A percentile compares a stretch with the other conserved stretches of the same genome.
Conservation (phyloP, 2,797 vertebrate genomes). For the Spizella passerina region DNA sequence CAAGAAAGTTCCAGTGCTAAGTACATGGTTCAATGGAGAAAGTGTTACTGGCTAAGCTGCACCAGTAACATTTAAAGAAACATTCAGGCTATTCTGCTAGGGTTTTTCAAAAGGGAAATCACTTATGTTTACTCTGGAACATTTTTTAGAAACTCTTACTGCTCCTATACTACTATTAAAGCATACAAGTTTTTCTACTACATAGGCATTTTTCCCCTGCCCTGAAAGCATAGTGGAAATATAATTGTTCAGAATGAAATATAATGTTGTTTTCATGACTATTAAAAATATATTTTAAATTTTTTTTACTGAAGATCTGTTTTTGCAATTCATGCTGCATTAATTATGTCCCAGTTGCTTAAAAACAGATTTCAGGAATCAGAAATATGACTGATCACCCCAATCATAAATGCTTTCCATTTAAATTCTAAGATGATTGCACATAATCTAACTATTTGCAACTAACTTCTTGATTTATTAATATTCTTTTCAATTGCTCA, state of each 20-base stretch:
- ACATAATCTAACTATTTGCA: not conserved
- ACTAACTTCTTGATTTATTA: not conserved
- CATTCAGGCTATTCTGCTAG: not conserved
- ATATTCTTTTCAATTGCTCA: not conserved
- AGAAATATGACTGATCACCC: not conserved
- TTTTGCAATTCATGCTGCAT: not conserved
- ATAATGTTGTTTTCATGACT: not conserved
- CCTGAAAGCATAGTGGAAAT: not conserved
- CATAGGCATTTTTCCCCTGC: not conserved
- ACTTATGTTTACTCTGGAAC: conserved; percentile 47
- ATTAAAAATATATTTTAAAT: not conserved
- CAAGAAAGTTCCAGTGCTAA: not conserved
- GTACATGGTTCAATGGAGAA: not conserved
- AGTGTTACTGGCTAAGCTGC: not conserved
- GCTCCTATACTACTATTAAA: not conserved
- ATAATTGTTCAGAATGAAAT: not conserved
- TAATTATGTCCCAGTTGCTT: not conserved
- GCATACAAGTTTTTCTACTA: not conserved
- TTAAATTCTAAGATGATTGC: not conserved
- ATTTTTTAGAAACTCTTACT: conserved; percentile 19
- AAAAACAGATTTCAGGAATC: not conserved
- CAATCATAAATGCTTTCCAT: not conserved
- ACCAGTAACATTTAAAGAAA: not conserved
- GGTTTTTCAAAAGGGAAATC: conserved; percentile 37
- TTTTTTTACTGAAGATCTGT: not conserved